These are phyloP conservation scores for Buceros bicornis DNA, from an alignment of 2,797 vertebrate genomes.

Conservation along the genomic window DNA sequence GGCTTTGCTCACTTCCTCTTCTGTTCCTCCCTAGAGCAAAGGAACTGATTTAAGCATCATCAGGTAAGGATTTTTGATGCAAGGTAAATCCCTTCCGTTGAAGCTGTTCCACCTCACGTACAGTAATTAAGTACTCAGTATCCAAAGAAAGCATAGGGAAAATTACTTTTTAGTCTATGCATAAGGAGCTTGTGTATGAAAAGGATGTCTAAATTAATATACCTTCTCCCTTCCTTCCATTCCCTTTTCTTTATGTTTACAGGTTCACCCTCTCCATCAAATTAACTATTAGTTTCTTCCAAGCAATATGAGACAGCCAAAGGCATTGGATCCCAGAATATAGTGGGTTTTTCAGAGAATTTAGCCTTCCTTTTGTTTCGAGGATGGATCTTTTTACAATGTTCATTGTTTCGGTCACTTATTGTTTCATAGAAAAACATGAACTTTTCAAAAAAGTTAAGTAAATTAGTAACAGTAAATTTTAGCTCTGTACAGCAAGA, in stretches of 20 bases:
- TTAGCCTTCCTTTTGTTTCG: background rate
- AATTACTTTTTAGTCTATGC: background rate
- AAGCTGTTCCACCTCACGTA: background rate
- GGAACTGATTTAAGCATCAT: background rate
- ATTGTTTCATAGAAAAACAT: background rate
- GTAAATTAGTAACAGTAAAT: background rate
- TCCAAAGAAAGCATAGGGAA: background rate
- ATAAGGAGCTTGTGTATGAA: background rate
- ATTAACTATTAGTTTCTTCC: background rate
- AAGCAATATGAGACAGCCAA: background rate
- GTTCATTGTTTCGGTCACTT: background rate
- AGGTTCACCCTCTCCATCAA: background rate
- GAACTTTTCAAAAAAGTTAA: background rate
- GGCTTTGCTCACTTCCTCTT: background rate
- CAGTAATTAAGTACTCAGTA: slow-evolving; percentile 1
- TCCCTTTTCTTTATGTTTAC: background rate
- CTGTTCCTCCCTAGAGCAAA: background rate
- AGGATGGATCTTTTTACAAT: background rate
- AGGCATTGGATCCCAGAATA: background rate
- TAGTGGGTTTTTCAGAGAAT: background rate
- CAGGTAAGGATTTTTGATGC: background rate
- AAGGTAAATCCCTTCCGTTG: background rate
- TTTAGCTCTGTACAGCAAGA: background rate
- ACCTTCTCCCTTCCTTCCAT: background rate
- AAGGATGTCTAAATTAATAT: background rate